Evolutionary conservation across 1,140 invertebrate species (phyloP), one percentile per base, ranked within the genome.

Genomic region (Bradynema listronoti): DNA sequence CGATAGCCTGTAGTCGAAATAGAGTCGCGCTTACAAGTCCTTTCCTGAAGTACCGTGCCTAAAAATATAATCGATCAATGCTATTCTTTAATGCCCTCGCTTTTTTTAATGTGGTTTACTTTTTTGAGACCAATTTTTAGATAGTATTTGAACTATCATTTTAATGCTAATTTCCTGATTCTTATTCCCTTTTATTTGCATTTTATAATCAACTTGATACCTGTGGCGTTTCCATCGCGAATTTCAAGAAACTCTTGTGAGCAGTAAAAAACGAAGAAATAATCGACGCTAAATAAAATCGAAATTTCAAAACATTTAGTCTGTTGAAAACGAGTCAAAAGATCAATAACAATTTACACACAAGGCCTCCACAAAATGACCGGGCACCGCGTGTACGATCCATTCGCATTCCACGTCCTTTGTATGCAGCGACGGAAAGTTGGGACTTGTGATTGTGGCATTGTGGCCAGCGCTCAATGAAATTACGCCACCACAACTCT

Each of bases 401-500:
- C 73, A 76, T 56, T 65, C 65, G 45, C 73, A 76, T n/a, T 61
- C 43, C 19, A 47, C 49, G 33, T 65, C 51, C 3, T 47, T 32
- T 1, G 70, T 51, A 56, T 78, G 78, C 29, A 72, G 58, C 9
- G 57, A 42, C 16, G 74, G 71, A 22, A 60, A 76, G 9, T 66
- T 65, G 11, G 75, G 75, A 34, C 65, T 61, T 9, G 36, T 53
- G 24, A 76, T 68, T 0, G 52, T 33, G 19, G 68, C 56, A 30
- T 63, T 69, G 32, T 58, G 34, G 2, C 56, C 68, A 22, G 41
- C 46, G 25, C 27, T 34, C 2, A 69, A 41, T 1, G 71, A 42
- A 6, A 78, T 25, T 4, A 66, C 68, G 33, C 73, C 73, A 16
- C 75, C 73, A 61, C 75, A 76, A 22, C 52, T 56, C 7, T 72